phyloP scores from a whole-genome alignment of 2,797 vertebrate species.

The Halcyon smyrnensis region DNA sequence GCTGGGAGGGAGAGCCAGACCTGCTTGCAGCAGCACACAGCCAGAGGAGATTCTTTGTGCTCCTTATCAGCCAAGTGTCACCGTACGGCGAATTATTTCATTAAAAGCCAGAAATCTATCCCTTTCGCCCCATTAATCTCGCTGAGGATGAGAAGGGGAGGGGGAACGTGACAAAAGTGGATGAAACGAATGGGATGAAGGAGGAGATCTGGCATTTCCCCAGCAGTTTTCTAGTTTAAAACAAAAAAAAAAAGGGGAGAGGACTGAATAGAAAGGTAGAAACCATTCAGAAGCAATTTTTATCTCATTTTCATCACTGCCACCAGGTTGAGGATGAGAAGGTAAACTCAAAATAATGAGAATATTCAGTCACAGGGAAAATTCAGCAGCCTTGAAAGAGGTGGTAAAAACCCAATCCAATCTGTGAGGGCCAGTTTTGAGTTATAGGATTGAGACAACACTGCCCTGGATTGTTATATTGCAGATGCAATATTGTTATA shows the following conservation, averaged over 20 bases:
- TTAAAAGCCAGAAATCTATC: background rate
- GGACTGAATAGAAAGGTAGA: background rate
- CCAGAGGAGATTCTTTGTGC: background rate
- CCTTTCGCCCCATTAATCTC: background rate
- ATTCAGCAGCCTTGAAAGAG: background rate
- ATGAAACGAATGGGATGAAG: background rate
- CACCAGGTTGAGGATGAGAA: background rate
- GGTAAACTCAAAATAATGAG: background rate
- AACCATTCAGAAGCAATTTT: background rate
- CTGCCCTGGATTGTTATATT: background rate
- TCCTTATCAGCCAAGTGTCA: background rate
- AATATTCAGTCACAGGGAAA: background rate
- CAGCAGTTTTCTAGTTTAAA: background rate
- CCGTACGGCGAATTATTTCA: background rate
- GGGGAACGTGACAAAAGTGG: background rate
- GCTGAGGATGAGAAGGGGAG: background rate
- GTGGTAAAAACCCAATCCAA: background rate
- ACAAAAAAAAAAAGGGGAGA: background rate
- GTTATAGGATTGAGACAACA: background rate
- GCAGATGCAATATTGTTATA: rapidly evolving
- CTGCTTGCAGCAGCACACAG: rapidly evolving
- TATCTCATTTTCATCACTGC: background rate
- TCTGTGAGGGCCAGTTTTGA: background rate
- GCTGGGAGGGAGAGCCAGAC: background rate
- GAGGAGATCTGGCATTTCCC: background rate